Evolutionary conservation across 2,888 invertebrate genomes (phyloP), one percentile per base, ranked within the genome.

Genomic region (Ypsolopha sequella): DNA sequence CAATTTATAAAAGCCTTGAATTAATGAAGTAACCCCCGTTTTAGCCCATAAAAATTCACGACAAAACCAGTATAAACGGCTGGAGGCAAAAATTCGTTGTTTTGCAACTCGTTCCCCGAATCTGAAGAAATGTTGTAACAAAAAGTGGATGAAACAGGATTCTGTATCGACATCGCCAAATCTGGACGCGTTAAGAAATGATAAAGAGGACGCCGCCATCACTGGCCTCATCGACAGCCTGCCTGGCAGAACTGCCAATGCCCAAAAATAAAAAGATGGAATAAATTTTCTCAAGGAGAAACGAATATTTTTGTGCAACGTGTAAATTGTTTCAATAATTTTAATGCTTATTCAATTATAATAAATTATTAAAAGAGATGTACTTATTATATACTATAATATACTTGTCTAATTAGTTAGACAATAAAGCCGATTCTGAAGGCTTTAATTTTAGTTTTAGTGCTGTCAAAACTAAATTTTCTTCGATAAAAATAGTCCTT

Each of bases 161-260:
- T 79, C 76, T 73, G 74, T 79, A 82, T 84, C 81, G 81, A 70
- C 76, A 71, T 75, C 66, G 76, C 82, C 84, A 77, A 82, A 85
- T 85, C 82, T 78, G 85, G 79, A 76, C 77, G 80, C 80, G 81
- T 80, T 79, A 81, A 82, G 76, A 80, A 79, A 80, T 77, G 81
- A 80, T 81, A 82, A 81, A 81, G 80, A 73, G 74, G 73, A 76
- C 68, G 76, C 81, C 79, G 80, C 73, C 65, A 56, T 61, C 63
- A 64, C 61, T 52, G 63, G 59, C 63, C 62, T 61, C 64, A 66
- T 8, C 24, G 24, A 4, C 64, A 65, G 43, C 48, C 64, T 66
- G 60, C 60, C 58, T 63, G 69, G 70, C 57, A 70, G 70, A 67
- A 65, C 65, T 63, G 65, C 63, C 63, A 59, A 60, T 61, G 56